A percentile compares a stretch with the other conserved stretches of the same genome.
Conservation (phyloP, 2,888 invertebrate genomes). For the Timandra comae region DNA sequence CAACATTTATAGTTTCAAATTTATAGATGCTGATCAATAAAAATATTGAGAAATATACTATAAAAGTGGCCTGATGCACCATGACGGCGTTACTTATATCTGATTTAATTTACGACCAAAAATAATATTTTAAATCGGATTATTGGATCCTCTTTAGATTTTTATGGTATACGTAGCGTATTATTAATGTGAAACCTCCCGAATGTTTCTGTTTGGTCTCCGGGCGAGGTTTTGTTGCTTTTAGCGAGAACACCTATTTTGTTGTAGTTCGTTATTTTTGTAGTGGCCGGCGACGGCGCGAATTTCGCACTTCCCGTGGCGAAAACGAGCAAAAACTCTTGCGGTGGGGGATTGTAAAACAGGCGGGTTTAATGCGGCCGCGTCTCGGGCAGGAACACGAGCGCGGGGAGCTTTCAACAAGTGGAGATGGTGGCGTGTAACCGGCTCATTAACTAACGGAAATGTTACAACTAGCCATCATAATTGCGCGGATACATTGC, state of each 20-base stretch:
- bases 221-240: slow-evolving; percentile 20
- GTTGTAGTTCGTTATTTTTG: slow-evolving; percentile 35
- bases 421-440: slow-evolving; percentile 30
- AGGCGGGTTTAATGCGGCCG: slow-evolving; percentile 32
- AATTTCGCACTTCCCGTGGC: slow-evolving; percentile 51
- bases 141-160: slow-evolving; percentile 35
- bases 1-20: slow-evolving; percentile 44
- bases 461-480: slow-evolving; percentile 27
- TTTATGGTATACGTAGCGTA: slow-evolving; percentile 30
- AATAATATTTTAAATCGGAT: slow-evolving; percentile 47
- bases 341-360: slow-evolving; percentile 41
- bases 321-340: slow-evolving; percentile 38
- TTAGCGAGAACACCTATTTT: slow-evolving; percentile 20
- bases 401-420: slow-evolving; percentile 31
- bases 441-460: slow-evolving; percentile 30
- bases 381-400: slow-evolving; percentile 7
- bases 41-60: slow-evolving; percentile 47
- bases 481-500: slow-evolving; percentile 25
- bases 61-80: slow-evolving; percentile 41
- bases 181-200: slow-evolving; percentile 29
- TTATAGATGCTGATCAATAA: slow-evolving; percentile 57
- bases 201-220: slow-evolving; percentile 21
- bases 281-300: slow-evolving; percentile 32
- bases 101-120: slow-evolving; percentile 42
- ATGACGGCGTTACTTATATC: slow-evolving; percentile 31